These are phyloP conservation scores for Nestor notabilis DNA, from an alignment of 2,113 vertebrate genomes.

Conservation along the genomic window DNA sequence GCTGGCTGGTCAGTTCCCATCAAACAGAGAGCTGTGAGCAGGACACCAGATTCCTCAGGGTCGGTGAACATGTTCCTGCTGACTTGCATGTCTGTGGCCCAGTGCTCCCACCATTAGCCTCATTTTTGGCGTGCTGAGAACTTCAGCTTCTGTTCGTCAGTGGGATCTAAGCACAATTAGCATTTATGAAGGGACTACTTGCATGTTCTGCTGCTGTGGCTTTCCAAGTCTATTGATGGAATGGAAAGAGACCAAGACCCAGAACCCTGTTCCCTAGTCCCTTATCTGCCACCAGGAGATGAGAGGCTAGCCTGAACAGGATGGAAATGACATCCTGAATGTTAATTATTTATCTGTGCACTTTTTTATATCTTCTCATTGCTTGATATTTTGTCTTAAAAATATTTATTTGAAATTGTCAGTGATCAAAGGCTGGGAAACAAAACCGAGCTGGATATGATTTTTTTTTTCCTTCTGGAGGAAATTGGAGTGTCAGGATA, in stretches of 20 bases:
- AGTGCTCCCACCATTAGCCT: background rate
- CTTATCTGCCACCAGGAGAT: constrained; percentile 27
- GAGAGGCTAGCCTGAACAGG: constrained; percentile 28
- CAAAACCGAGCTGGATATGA: constrained; percentile 70
- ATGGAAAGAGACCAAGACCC: constrained; percentile 58
- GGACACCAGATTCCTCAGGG: background rate
- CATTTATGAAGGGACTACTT: constrained; percentile 9
- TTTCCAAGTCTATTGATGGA: constrained; percentile 55
- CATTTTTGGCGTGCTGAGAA: background rate
- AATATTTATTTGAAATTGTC: constrained; percentile 79
- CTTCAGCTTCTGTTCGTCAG: constrained; percentile 40
- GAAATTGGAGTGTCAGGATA: constrained; percentile 77
- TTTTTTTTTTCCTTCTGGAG: constrained; percentile 37
- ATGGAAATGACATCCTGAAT: constrained; percentile 53
- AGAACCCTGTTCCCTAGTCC: background rate
- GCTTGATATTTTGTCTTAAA: constrained; percentile 76
- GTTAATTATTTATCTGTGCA: constrained; percentile 73
- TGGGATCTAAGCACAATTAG: constrained; percentile 41
- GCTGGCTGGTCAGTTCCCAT: background rate
- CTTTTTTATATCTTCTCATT: constrained; percentile 54
- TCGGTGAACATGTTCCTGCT: rapidly evolving
- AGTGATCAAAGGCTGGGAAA: constrained; percentile 76
- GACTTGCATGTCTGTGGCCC: background rate
- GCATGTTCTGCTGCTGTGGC: background rate
- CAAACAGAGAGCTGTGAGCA: background rate